phyloP scores from a whole-genome alignment of 1,140 invertebrate species.

The Lordiphosa mommai region DNA sequence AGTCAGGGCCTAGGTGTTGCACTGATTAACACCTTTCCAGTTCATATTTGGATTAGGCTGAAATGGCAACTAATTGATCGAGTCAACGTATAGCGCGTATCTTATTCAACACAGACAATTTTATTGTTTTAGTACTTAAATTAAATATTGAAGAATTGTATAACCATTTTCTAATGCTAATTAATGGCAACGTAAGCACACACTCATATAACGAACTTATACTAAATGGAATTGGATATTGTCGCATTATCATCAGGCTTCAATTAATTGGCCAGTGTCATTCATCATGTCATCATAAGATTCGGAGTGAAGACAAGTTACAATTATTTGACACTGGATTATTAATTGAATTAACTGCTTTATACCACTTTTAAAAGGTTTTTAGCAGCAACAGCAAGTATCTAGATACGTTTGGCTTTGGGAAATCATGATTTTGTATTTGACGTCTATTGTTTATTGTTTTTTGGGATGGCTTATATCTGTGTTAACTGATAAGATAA shows the following conservation, averaged over 20 bases:
- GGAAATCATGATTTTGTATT: conserved; percentile 17
- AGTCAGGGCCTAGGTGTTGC: conserved; percentile 10
- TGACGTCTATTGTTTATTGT: conserved; percentile 36
- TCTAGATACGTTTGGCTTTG: conserved; percentile 63
- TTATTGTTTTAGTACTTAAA: conserved; percentile 60
- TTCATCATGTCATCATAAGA: conserved; percentile 26
- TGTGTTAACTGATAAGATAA: conserved; percentile 52
- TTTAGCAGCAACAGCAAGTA: conserved; percentile 40
- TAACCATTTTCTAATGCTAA: conserved; percentile 34
- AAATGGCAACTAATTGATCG: conserved; percentile 51
- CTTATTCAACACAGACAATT: conserved; percentile 42
- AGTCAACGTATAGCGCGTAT: conserved; percentile 23
- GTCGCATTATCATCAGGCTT: background rate
- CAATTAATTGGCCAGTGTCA: conserved; percentile 14
- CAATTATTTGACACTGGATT: conserved; percentile 60
- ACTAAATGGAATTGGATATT: conserved; percentile 6
- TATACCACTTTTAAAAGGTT: conserved; percentile 67
- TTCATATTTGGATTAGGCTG: conserved; percentile 21
- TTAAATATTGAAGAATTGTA: conserved; percentile 44
- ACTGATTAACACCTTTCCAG: conserved; percentile 52
- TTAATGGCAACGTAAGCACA: conserved; percentile 30
- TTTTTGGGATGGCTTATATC: conserved; percentile 7
- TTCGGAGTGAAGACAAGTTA: conserved; percentile 21
- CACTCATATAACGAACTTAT: conserved; percentile 10
- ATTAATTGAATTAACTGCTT: conserved; percentile 73